Evolutionary conservation across 2,888 invertebrate species (phyloP).

Genomic region (Lasioglossum vierecki): DNA sequence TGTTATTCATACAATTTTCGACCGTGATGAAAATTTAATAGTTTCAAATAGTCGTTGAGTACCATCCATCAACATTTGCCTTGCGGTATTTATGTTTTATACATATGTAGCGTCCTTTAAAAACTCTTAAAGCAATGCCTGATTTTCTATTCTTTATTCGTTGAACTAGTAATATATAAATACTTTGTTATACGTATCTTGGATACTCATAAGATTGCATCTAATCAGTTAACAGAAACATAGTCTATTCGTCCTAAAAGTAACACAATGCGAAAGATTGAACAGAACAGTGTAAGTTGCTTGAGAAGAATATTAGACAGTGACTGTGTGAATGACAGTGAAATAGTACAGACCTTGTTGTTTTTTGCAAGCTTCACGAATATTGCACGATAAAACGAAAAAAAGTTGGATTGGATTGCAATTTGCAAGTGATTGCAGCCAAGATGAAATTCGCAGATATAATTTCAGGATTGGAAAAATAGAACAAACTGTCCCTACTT

Average conservation of each 20-base stretch:
- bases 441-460: constrained; percentile 36
- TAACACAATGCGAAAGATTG: constrained; percentile 74
- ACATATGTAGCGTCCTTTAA: constrained; percentile 58
- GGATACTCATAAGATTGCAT: constrained; percentile 62
- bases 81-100: constrained; percentile 54
- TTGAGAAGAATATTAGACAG: constrained; percentile 68
- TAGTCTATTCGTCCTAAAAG: constrained; percentile 69
- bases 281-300: constrained; percentile 64
- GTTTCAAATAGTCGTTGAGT: constrained; percentile 46
- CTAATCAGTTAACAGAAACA: constrained; percentile 64
- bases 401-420: background rate
- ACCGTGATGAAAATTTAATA: background rate
- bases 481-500: background rate
- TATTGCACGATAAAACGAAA: constrained; percentile 23
- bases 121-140: constrained; percentile 67
- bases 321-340: constrained; percentile 79
- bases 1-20: background rate
- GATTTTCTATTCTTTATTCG: constrained; percentile 65
- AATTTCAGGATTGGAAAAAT: background rate
- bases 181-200: constrained; percentile 61
- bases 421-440: constrained; percentile 19
- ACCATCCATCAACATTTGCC: constrained; percentile 60
- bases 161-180: constrained; percentile 60
- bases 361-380: constrained; percentile 76
- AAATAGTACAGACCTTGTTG: constrained; percentile 81